Conservation (phyloP, 2,113 vertebrate genomes). For the Sceloporus tristichus region DNA sequence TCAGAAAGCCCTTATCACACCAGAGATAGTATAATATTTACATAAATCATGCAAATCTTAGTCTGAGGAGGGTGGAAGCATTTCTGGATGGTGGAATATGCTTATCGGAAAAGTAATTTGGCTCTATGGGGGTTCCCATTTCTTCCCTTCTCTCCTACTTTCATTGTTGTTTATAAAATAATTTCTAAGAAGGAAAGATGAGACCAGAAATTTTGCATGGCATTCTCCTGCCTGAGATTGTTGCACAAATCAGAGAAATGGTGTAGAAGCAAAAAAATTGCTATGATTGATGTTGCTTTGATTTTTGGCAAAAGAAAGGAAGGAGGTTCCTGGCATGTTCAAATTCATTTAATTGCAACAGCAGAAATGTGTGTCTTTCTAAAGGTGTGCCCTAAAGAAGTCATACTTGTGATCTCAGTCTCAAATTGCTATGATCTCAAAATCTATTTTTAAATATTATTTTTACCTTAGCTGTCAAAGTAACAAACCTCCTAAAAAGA, state of each 20-base stretch:
- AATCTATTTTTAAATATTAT: conserved; percentile 4
- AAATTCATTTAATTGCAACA: neutral
- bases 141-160: conserved; percentile 12
- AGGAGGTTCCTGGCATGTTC: neutral
- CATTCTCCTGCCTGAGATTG: conserved; percentile 9
- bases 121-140: conserved; percentile 21
- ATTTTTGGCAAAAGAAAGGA: neutral
- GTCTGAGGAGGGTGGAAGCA: neutral
- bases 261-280: conserved; percentile 15
- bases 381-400: neutral
- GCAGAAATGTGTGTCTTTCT: neutral
- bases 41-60: conserved; percentile 33
- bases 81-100: neutral
- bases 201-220: conserved; percentile 14
- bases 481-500: neutral
- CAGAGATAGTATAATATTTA: conserved; percentile 32
- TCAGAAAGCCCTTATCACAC: conserved; percentile 28
- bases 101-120: conserved; percentile 34
- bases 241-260: conserved; percentile 16
- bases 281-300: conserved; percentile 9
- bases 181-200: neutral
- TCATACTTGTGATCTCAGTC: neutral
- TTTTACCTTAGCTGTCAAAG: neutral
- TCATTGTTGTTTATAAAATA: conserved; percentile 22
- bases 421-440: neutral